phyloP scores from a whole-genome alignment of 2,113 vertebrate species.

The Hippocampus guttulatus region DNA sequence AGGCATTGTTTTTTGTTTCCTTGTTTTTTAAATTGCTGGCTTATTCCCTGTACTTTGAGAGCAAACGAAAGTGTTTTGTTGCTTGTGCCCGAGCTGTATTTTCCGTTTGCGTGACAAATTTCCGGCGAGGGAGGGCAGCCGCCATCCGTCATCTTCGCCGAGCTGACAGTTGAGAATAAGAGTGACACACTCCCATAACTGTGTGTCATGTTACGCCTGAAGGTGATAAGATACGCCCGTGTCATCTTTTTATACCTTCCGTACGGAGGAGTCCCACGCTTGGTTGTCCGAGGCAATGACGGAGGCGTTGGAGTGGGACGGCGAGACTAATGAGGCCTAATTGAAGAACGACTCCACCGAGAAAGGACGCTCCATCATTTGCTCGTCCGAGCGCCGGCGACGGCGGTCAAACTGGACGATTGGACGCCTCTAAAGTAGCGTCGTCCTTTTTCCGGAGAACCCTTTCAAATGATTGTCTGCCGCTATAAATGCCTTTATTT shows the following conservation, averaged over 20 bases:
- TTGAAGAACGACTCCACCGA: neutral
- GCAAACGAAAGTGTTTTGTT: neutral
- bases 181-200: neutral
- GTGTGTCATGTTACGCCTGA: neutral
- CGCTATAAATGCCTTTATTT: neutral
- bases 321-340: neutral
- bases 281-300: neutral
- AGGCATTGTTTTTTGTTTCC: too few species aligned
- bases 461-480: neutral
- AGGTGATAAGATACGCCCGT: neutral
- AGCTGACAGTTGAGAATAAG: neutral
- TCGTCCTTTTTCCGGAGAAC: neutral
- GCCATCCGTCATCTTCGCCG: neutral
- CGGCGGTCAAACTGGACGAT: neutral
- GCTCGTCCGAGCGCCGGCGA: neutral
- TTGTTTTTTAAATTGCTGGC: too few species aligned
- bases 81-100: slow-evolving; percentile 27
- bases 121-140: neutral
- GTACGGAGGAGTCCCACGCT: neutral
- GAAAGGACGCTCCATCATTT: neutral
- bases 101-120: slow-evolving; percentile 18
- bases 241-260: neutral
- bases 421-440: neutral
- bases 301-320: neutral
- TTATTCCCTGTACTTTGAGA: neutral